A percentile compares a stretch with the other conserved stretches of the same genome.
Evolutionary conservation across 2,888 invertebrate genomes (phyloP).

Genomic region (Plebejus argus): DNA sequence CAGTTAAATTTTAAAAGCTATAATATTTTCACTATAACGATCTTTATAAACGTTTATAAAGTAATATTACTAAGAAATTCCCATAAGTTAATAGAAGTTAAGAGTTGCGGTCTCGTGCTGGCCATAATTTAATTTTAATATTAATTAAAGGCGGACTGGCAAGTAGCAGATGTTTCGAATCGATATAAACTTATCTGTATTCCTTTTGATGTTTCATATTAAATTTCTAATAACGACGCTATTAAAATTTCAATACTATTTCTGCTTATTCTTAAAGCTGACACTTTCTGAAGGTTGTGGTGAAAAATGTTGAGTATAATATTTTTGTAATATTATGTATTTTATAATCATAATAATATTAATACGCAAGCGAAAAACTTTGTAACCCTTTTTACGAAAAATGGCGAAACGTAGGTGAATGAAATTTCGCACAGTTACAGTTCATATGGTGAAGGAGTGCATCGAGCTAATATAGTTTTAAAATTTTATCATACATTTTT

Average conservation of each 20-base stretch:
- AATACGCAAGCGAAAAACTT: too few species aligned
- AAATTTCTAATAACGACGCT: slow-evolving; percentile 26
- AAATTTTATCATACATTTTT: too few species aligned
- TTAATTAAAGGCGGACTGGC: slow-evolving; percentile 62
- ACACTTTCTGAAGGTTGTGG: not conserved
- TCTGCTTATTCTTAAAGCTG: not conserved
- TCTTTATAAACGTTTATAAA: not conserved
- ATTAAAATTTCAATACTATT: not conserved
- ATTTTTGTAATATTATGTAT: not conserved
- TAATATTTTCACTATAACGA: not conserved
- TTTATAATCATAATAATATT: too few species aligned
- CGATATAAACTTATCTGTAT: slow-evolving; percentile 50
- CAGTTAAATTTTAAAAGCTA: not conserved
- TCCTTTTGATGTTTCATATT: slow-evolving; percentile 32
- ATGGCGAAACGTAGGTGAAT: too few species aligned
- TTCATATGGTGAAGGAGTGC: too few species aligned
- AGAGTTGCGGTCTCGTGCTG: slow-evolving; percentile 54
- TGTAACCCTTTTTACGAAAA: too few species aligned
- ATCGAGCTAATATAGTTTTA: too few species aligned
- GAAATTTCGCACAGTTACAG: too few species aligned
- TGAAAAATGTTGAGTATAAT: not conserved
- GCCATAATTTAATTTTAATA: slow-evolving; percentile 66
- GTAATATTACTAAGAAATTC: not conserved
- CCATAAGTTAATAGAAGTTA: slow-evolving; percentile 22
- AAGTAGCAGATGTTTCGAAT: slow-evolving; percentile 63